phyloP scores from a whole-genome alignment of 1,140 invertebrate species.

The Dreissena polymorpha region DNA sequence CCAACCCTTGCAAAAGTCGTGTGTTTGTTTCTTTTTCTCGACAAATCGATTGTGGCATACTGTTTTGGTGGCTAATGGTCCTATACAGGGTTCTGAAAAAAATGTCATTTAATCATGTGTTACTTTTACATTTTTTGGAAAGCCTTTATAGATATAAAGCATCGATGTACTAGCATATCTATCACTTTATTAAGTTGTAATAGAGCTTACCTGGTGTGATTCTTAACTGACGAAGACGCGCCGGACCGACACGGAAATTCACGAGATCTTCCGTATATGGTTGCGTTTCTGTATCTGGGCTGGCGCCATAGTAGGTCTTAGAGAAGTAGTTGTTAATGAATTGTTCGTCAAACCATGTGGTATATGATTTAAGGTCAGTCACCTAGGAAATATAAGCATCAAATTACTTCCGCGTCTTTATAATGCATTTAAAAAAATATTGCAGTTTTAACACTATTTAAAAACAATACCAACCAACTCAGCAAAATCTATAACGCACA shows the following conservation, averaged over 20 bases:
- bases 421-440: too few relatives aligned
- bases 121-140: neutral
- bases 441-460: too few relatives aligned
- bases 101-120: neutral
- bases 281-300: neutral
- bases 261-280: conserved; percentile 50
- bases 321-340: conserved; percentile 59
- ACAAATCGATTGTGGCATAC: conserved; percentile 34
- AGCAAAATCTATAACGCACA: too few relatives aligned
- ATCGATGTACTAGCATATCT: too few relatives aligned
- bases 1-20: conserved; percentile 58
- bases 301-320: conserved; percentile 50
- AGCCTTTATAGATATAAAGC: neutral
- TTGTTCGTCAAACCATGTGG: conserved; percentile 51
- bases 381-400: conserved; percentile 15
- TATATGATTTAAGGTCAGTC: conserved; percentile 32
- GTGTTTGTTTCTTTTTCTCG: conserved; percentile 20
- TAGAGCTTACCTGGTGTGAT: conserved; percentile 28
- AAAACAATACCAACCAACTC: too few relatives aligned
- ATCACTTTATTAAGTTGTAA: too few relatives aligned
- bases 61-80: neutral
- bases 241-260: conserved; percentile 62
- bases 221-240: conserved; percentile 58
- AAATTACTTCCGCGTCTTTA: too few relatives aligned
- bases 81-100: conserved; percentile 40